A percentile compares a stretch with the other conserved stretches of the same genome.
Evolutionary conservation across 2,888 invertebrate species (phyloP).

Genomic region (Boloria euphrosyne): DNA sequence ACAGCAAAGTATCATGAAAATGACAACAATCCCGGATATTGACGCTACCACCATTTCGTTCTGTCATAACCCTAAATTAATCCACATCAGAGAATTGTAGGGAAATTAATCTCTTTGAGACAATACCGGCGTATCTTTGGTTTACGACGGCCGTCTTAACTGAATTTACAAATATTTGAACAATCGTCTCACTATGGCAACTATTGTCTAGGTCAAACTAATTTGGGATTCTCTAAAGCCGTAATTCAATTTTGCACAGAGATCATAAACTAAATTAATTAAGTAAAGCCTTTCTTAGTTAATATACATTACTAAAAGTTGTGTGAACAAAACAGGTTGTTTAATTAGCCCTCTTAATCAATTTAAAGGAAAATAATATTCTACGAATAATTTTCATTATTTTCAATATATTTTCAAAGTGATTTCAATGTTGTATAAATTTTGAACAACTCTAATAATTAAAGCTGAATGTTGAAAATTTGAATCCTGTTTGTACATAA

Average conservation of each 20-base stretch:
- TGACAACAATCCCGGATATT: constrained; percentile 2
- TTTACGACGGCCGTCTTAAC: constrained; percentile 68
- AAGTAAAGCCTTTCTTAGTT: constrained; percentile 56
- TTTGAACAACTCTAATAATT: no score
- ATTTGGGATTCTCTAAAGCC: constrained; percentile 63
- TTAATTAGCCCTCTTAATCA: not conserved
- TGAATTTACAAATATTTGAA: constrained; percentile 77
- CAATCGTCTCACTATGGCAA: constrained; percentile 57
- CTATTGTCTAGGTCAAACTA: constrained; percentile 79
- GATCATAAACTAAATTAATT: constrained; percentile 62
- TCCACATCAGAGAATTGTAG: constrained; percentile 58
- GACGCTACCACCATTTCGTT: constrained; percentile 8
- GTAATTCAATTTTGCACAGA: constrained; percentile 73
- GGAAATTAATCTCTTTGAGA: constrained; percentile 77
- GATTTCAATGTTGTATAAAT: no score
- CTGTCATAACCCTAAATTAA: constrained; percentile 38
- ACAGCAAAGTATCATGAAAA: constrained; percentile 1
- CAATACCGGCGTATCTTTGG: constrained; percentile 75
- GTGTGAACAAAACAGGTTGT: not conserved
- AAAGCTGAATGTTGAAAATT: no score
- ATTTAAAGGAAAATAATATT: not conserved
- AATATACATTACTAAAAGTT: constrained; percentile 2
- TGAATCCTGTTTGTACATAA: no score
- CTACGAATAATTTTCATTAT: not conserved
- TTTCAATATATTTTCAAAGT: no score